Evolutionary conservation across 2,888 invertebrate species (phyloP).

Genomic region (Neuroscelio doddi): DNA sequence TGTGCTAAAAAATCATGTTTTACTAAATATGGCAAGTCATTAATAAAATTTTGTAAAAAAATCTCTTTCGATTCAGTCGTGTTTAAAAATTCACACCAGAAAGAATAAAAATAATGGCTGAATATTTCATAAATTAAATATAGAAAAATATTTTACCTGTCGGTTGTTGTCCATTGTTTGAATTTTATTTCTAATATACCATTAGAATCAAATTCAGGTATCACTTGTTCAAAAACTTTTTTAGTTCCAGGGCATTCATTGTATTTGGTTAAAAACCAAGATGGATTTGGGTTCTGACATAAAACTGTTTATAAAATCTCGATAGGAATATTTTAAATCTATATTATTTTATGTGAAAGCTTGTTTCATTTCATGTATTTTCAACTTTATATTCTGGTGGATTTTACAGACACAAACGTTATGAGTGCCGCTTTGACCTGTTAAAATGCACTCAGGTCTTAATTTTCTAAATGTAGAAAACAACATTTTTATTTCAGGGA

Average conservation of each 20-base stretch:
- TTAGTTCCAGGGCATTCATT: too few species aligned
- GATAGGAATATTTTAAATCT: too few species aligned
- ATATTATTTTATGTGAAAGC: background rate
- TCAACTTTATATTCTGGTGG: background rate
- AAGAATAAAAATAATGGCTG: background rate
- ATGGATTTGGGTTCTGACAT: background rate
- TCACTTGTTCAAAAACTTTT: too few species aligned
- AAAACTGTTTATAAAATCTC: background rate
- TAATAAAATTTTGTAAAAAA: background rate
- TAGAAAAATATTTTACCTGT: constrained; percentile 1
- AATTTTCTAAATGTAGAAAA: background rate
- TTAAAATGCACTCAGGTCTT: too few species aligned
- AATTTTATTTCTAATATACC: too few species aligned
- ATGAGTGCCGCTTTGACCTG: too few species aligned
- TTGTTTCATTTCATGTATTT: background rate
- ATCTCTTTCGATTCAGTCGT: background rate
- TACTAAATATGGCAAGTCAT: background rate
- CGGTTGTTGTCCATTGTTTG: background rate
- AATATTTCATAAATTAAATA: background rate
- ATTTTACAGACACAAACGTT: too few species aligned
- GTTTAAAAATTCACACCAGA: background rate
- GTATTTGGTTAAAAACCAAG: background rate
- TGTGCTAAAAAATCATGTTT: too few species aligned
- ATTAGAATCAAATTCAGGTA: too few species aligned
- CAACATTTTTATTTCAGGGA: background rate